phyloP scores from a whole-genome alignment of 2,888 invertebrate species.

The Hirtodrosophila alboralis region DNA sequence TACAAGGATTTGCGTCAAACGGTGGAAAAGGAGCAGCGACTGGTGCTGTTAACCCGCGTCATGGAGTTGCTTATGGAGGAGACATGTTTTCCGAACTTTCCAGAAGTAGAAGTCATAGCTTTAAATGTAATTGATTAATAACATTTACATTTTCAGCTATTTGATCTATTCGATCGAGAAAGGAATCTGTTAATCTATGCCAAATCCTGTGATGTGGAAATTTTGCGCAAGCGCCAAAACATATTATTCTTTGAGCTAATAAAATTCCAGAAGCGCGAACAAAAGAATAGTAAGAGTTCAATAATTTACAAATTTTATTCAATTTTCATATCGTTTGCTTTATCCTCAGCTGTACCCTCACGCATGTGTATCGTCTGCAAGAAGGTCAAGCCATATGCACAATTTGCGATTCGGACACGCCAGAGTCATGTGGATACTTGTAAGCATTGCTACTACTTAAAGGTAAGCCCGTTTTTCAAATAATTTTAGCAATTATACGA shows the following conservation, averaged over 20 bases:
- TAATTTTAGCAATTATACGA: neutral
- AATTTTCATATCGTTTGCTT: neutral
- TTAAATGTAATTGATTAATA: neutral
- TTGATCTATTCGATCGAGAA: slow-evolving; percentile 83
- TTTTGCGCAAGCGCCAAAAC: slow-evolving; percentile 80
- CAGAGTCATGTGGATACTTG: slow-evolving; percentile 87
- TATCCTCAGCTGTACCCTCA: slow-evolving; percentile 71
- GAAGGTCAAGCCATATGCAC: slow-evolving; percentile 86
- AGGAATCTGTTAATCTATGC: slow-evolving; percentile 79
- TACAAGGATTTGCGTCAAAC: slow-evolving; percentile 88
- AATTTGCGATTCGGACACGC: slow-evolving; percentile 87
- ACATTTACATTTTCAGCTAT: slow-evolving; percentile 53
- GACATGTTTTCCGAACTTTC: slow-evolving; percentile 74
- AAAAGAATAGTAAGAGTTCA: slow-evolving; percentile 55
- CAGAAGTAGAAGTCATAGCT: slow-evolving; percentile 61
- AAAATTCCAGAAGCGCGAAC: slow-evolving; percentile 74
- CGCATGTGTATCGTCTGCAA: slow-evolving; percentile 87
- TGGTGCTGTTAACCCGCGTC: slow-evolving; percentile 89
- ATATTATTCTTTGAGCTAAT: slow-evolving; percentile 82
- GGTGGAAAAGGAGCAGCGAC: slow-evolving; percentile 87
- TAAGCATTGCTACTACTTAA: slow-evolving; percentile 88
- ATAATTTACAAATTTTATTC: neutral
- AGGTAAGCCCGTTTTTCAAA: slow-evolving; percentile 73
- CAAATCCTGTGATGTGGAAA: slow-evolving; percentile 80
- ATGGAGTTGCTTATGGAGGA: slow-evolving; percentile 86